A percentile compares a stretch with the other conserved stretches of the same genome.
These are phyloP conservation scores for Typhlomys cinereus DNA, from an alignment of 2,113 vertebrate species.

Conservation along the genomic window DNA sequence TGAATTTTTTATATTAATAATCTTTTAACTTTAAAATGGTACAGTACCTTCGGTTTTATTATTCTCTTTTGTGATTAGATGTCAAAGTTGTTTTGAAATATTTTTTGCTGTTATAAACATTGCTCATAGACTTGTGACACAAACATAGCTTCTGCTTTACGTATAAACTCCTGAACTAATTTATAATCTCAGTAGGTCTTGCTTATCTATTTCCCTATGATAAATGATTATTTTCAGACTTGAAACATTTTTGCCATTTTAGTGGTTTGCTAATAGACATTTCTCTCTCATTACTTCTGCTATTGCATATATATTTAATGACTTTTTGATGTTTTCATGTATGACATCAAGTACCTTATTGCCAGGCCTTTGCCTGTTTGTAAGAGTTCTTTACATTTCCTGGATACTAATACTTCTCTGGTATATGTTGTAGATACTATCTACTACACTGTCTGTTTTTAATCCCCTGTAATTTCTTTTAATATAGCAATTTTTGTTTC, in stretches of 20 bases:
- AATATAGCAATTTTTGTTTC: not conserved
- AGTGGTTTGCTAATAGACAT: conserved; percentile 2
- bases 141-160: conserved; percentile 31
- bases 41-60: not conserved
- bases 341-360: not conserved
- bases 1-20: not conserved
- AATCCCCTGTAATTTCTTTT: not conserved
- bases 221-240: conserved; percentile 38
- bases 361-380: not conserved
- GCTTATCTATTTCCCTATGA: not conserved
- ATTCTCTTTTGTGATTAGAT: not conserved
- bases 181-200: not conserved
- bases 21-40: not conserved
- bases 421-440: conserved; percentile 8
- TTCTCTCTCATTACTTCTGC: conserved; percentile 1
- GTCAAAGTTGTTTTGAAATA: conserved; percentile 1
- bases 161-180: conserved; percentile 13
- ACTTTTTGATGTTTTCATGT: not conserved
- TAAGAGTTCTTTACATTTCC: conserved; percentile 5
- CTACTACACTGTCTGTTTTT: not conserved
- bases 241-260: conserved; percentile 36
- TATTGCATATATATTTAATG: not conserved
- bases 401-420: not conserved
- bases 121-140: not conserved
- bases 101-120: not conserved